phyloP scores from a whole-genome alignment of 1,140 invertebrate genomes.

The Drosophila mauritiana region DNA sequence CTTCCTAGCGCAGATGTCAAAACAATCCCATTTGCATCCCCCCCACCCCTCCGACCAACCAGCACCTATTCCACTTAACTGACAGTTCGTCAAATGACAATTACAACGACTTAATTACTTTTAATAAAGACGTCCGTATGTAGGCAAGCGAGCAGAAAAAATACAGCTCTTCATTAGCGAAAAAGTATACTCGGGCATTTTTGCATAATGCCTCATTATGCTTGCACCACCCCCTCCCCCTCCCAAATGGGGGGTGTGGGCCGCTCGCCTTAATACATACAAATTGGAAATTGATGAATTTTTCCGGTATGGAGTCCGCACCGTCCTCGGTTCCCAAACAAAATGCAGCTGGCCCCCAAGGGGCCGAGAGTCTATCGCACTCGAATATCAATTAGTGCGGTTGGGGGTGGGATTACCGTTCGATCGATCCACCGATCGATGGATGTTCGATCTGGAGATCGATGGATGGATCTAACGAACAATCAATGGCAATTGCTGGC shows the following conservation, averaged over 20 bases:
- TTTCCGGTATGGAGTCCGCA: constrained; percentile 65
- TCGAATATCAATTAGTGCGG: constrained; percentile 62
- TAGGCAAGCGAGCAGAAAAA: constrained; percentile 13
- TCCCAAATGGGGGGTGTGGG: constrained; percentile 1
- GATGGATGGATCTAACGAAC: constrained; percentile 47
- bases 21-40: background rate
- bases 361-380: constrained; percentile 27
- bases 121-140: constrained; percentile 82
- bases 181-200: constrained; percentile 56
- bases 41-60: background rate
- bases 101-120: constrained; percentile 80
- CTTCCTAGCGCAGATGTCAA: background rate
- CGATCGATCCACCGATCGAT: constrained; percentile 19
- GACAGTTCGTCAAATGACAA: constrained; percentile 73
- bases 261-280: constrained; percentile 76
- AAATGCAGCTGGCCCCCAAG: constrained; percentile 37
- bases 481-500: constrained; percentile 55
- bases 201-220: constrained; percentile 84
- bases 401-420: constrained; percentile 38
- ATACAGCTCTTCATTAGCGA: constrained; percentile 72
- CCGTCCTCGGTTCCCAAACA: background rate
- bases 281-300: constrained; percentile 84
- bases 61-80: constrained; percentile 24
- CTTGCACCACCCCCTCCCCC: constrained; percentile 34
- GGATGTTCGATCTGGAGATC: constrained; percentile 40